Percentiles rank a stretch among this genome's conserved stretches.
These are phyloP conservation scores for Apis mellifera DNA, from an alignment of 1,140 invertebrate species.

Conservation along the genomic window DNA sequence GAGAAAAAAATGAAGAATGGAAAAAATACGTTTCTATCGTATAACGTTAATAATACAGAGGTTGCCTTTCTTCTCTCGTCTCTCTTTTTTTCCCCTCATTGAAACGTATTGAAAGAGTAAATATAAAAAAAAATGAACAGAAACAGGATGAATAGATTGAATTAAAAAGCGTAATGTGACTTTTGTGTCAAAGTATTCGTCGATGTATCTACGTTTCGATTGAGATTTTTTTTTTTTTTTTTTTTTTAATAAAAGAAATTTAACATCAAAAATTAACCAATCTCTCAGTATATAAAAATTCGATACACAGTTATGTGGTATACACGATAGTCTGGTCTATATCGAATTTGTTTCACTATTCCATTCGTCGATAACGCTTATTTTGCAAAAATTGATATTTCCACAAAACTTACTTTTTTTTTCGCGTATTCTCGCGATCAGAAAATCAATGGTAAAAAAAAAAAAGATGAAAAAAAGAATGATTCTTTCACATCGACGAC, in stretches of 20 bases:
- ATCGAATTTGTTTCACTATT: neutral
- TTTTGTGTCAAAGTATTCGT: neutral
- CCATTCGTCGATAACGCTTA: neutral
- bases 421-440: too few species aligned
- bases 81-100: neutral
- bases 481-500: neutral
- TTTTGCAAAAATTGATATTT: neutral
- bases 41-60: constrained; percentile 20
- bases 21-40: neutral
- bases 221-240: neutral
- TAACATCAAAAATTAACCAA: neutral
- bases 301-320: neutral
- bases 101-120: constrained; percentile 18
- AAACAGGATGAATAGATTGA: neutral
- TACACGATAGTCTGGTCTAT: too few species aligned
- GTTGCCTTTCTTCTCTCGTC: neutral
- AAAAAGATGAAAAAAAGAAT: neutral
- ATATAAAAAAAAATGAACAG: neutral
- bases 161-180: constrained; percentile 18
- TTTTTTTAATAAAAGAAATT: neutral
- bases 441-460: neutral
- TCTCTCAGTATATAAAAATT: too few species aligned
- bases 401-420: neutral
- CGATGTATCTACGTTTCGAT: neutral
- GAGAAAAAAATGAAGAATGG: too few species aligned